Base-by-base conservation (phyloP, 2,888 invertebrate genomes). In the Bibio marci region DNA sequence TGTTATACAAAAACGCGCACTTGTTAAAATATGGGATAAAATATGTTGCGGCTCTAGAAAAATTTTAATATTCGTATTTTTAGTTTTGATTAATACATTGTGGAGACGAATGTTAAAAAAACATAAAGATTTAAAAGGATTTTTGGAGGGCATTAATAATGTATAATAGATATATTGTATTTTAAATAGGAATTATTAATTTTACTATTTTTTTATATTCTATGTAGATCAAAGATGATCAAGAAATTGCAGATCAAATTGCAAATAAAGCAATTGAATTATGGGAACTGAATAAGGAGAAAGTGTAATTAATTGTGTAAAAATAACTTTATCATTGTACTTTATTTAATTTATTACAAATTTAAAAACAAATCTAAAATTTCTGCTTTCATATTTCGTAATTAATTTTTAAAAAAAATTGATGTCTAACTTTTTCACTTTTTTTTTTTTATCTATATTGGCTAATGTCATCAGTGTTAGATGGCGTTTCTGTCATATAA, bases 11-110 rank as follows among this genome's bases (percentile, higher is more conserved):
- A 79, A 83, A 49, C 73, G 74, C 7, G 78, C 83, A 7, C 66
- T 90, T 41, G 77, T 50, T 48, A 86, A 86, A 55, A 78, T 90
- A 45, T 88, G 87, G 85, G 88, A 90, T 56, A 87, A 87, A 63
- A 64, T 90, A 26, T 77, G 82, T 52, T 85, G 82, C 30, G 87
- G 88, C 3, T 86, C 86, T 0, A 76, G 75, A 30, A 81, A 80
- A 62, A 80, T 88, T 50, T 65, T 90, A 34, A 72, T 80, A 1
- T 87, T 77, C 57, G 76, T 82, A 3, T 77, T 80, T 33, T 70
- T 85, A 14, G 77, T 79, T 49, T 63, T 82, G 37, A 63, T 86
- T 6, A 74, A 76, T 35, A 80, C 80, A 14, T 60, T 81, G 39
- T 68, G 78, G 43, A 22, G 22, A 8, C 65, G 78, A 48, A 69